Base-by-base conservation (phyloP, 2,797 vertebrate species). In the Benthosema pterotum region DNA sequence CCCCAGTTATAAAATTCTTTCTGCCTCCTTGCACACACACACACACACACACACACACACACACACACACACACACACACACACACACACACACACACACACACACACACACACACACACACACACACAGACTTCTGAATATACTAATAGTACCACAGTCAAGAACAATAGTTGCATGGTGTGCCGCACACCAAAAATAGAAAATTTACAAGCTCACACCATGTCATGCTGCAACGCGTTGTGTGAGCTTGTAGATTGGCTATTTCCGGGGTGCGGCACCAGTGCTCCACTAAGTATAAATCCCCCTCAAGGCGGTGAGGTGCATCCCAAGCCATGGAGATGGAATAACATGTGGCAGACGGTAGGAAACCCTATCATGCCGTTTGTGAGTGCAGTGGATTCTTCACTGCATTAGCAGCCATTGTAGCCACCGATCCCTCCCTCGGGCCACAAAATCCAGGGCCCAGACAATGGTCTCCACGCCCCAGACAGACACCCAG, bases 321-420 rank as follows among this genome's bases (percentile, higher is more conserved):
- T n/a, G 16, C 54, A 77, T 63, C 63, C 18, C n/a, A 47, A 32
- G 59, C 14, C 18, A 43, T 19, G 46, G 13, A 74, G 64, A 74
- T 65, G 55, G 50, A 77, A 75, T 61, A 79, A 82, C 80, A 85
- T 73, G 72, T 76, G 82, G 86, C 79, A 68, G 67, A 77, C 83
- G 84, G 80, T 77, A 63, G 77, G 82, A 84, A 85, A 83, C 74
- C 61, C 77, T 71, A 80, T 54, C 80, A 73, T 74, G 75, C 63
- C 79, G 78, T 69, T 61, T 77, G 59, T 67, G 70, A 84, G 78
- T 61, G 61, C 72, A 56, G 18, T 16, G 63, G 13, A 18, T 61
- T 66, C 74, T 74, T 56, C 48, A 52, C 19, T 1, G 22, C 19
- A 69, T 64, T 43, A 69, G 67, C 68, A 76, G 65, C 77, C 69